Conservation (phyloP, 2,888 invertebrate species). For the Chydorus sphaericus region DNA sequence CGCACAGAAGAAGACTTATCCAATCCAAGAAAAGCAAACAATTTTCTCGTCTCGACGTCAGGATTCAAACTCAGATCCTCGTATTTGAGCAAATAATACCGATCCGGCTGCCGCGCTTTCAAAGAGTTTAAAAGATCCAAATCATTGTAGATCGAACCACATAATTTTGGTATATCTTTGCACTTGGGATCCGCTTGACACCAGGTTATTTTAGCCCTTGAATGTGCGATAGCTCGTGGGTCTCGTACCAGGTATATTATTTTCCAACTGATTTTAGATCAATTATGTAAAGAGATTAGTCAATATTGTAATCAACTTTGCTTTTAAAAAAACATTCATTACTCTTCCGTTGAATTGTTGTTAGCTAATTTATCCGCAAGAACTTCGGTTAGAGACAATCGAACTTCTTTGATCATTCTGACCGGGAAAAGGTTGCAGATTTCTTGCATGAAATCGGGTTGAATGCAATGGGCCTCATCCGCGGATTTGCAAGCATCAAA, state of each 20-base stretch:
- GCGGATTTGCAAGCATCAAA: slow-evolving; percentile 6
- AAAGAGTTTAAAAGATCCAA: neutral
- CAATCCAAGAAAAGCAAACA: neutral
- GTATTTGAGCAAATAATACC: neutral
- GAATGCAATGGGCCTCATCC: neutral
- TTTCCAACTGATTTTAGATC: too few relatives aligned
- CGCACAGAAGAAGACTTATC: neutral
- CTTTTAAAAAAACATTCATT: too few relatives aligned
- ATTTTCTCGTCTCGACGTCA: neutral
- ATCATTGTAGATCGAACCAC: neutral
- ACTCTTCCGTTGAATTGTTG: neutral
- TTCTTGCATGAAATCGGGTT: neutral
- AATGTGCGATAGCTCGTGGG: slow-evolving; percentile 1
- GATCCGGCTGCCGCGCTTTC: neutral
- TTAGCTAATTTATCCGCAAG: neutral
- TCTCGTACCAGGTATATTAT: slow-evolving; percentile 13
- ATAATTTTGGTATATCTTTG: neutral
- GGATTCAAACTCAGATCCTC: neutral
- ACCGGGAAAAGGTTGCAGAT: slow-evolving; percentile 9
- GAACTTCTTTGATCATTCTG: slow-evolving; percentile 11
- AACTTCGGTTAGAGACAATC: too few relatives aligned
- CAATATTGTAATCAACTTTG: too few relatives aligned
- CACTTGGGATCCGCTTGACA: neutral
- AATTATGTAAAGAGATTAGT: too few relatives aligned
- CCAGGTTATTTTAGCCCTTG: neutral